Evolutionary conservation across 1,140 invertebrate species (phyloP), one percentile per base, ranked within the genome.

Genomic region (Drosophila sp.): DNA sequence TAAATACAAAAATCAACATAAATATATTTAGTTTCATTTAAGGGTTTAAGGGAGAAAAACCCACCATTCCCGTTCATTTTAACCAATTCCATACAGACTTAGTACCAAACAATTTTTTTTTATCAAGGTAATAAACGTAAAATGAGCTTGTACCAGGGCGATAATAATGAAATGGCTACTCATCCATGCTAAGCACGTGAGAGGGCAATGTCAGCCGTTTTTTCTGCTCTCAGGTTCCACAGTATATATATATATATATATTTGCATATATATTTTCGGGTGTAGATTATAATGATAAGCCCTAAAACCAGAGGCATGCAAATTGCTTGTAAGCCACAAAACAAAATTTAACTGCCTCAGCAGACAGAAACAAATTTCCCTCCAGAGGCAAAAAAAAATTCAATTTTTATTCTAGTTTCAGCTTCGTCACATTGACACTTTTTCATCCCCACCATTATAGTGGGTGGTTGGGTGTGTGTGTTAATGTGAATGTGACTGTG

Each of bases 231-330:
- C 25, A 23, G 3, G 44, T 50, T 27, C 8, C 44, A 17, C 17
- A 47, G 44, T 47, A 6, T 27, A 2, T 27, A 10, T 50, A 4
- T 47, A 8, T 8, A 25, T 27, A 10, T 50, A 50, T n/a, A 50
- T 27, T 27, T 32, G 44, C 35, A n/a, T 57, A 32, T 29, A 6
- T 33, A 35, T 57, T 11, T 50, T 38, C 41, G 63, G 33, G 47
- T 70, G 66, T 50, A 67, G 60, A 64, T 78, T 75, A 75, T 78
- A 66, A 71, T 75, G 66, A 75, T 70, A 71, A 78, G 67, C 66
- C 29, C 70, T 44, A 61, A 66, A 58, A 47, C 72, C 72, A 66
- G 54, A 66, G 72, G 72, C 67, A 77, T 66, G 66, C 62, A 77
- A 77, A 77, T 77, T 74, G 75, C 75, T 77, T 66, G 75, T 77